Percentiles rank a stretch among this genome's conserved stretches.
Conservation (phyloP, 2,797 vertebrate species). For the Agapornis canus region DNA sequence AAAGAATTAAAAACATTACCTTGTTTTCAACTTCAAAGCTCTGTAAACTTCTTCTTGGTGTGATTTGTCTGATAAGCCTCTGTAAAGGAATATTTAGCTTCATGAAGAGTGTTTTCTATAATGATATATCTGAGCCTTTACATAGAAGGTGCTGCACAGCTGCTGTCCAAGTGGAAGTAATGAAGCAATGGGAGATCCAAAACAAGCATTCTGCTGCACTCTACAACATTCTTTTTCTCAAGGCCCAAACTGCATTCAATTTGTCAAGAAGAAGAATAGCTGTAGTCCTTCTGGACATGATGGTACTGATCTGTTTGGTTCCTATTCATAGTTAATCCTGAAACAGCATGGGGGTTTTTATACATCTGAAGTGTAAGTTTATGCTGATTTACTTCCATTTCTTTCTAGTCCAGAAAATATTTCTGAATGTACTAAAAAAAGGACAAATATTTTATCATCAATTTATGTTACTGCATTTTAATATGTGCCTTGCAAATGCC, state of each 20-base stretch:
- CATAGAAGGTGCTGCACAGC: not conserved
- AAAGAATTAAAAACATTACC: not conserved
- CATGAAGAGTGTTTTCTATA: not conserved
- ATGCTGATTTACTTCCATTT: slow-evolving; percentile 2
- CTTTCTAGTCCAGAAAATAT: slow-evolving; percentile 50
- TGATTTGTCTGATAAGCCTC: not conserved
- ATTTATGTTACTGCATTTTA: not conserved
- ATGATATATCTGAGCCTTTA: not conserved
- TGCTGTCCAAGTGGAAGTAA: not conserved
- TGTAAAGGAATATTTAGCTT: not conserved
- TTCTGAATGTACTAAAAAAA: slow-evolving; percentile 69
- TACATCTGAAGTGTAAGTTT: not conserved
- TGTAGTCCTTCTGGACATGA: not conserved
- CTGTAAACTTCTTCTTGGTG: not conserved
- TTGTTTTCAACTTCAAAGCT: not conserved
- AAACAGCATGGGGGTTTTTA: not conserved
- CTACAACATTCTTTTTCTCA: not conserved
- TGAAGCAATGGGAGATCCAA: not conserved
- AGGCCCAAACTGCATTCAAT: not conserved
- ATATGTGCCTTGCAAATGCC: slow-evolving; percentile 37
- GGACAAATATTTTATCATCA: not conserved
- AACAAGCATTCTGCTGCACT: not conserved
- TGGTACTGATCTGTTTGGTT: not conserved
- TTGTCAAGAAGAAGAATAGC: not conserved
- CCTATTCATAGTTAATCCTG: slow-evolving; percentile 10